A percentile compares a stretch with the other conserved stretches of the same genome.
phyloP scores from a whole-genome alignment of 2,113 vertebrate species.

The Gavia stellata region DNA sequence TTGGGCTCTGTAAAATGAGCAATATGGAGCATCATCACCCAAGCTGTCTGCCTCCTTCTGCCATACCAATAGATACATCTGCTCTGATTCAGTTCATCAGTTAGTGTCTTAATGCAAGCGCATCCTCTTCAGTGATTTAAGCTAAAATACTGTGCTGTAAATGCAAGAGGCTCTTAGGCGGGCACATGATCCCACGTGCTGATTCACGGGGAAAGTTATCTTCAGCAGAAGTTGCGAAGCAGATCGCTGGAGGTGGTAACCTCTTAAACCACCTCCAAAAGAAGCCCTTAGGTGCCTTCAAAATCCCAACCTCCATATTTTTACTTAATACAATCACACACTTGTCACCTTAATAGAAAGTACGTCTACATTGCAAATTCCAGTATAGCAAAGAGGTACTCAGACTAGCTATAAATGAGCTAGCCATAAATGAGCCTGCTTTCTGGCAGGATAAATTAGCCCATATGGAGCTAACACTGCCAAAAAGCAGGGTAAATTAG shows the following conservation, averaged over 20 bases:
- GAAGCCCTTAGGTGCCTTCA: neutral
- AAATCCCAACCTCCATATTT: neutral
- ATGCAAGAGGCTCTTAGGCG: neutral
- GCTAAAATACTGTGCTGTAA: neutral
- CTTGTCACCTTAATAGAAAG: neutral
- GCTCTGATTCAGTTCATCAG: neutral
- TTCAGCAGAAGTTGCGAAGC: neutral
- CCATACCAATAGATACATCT: neutral
- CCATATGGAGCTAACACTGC: neutral
- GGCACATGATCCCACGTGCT: accelerated
- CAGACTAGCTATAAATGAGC: slow-evolving; percentile 17
- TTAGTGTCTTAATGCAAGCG: neutral
- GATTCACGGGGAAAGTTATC: neutral
- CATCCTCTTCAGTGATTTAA: neutral
- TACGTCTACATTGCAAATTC: neutral
- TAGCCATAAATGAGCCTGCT: neutral
- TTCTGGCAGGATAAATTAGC: slow-evolving; percentile 10
- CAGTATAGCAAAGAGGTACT: neutral
- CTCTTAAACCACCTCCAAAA: neutral
- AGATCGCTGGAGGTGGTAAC: neutral
- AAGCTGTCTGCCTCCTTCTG: neutral
- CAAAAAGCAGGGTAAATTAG: slow-evolving; percentile 26
- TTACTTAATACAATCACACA: neutral
- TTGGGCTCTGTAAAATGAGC: neutral
- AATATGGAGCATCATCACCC: neutral